phyloP scores from a whole-genome alignment of 64 coral and sea anemone genomes.

The Porites australiensis region DNA sequence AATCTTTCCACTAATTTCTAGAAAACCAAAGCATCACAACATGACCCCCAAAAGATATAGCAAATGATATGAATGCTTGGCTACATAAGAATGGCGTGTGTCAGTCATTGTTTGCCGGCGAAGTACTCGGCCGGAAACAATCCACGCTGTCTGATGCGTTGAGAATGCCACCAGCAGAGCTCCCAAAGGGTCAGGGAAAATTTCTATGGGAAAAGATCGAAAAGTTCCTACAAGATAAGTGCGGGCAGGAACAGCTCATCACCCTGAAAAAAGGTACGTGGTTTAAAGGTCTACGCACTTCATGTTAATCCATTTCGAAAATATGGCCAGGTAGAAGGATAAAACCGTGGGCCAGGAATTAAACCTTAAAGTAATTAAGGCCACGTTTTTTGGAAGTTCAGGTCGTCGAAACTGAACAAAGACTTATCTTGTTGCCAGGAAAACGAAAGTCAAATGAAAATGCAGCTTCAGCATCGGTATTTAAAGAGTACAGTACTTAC shows the following conservation, averaged over 20 bases:
- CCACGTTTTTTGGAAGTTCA: background rate
- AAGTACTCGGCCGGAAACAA: too few relatives aligned
- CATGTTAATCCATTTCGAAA: background rate
- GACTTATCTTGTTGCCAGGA: slow-evolving; percentile 24
- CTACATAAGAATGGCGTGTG: too few relatives aligned
- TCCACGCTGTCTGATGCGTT: too few relatives aligned
- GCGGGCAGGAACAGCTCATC: background rate
- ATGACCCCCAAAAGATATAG: too few relatives aligned
- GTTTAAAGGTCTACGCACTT: background rate
- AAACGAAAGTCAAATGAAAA: slow-evolving; percentile 25
- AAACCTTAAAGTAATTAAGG: background rate
- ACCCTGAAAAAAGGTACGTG: background rate
- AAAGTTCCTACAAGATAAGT: too few relatives aligned
- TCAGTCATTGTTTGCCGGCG: too few relatives aligned
- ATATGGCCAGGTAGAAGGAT: slow-evolving; percentile 8
- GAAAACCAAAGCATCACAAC: too few relatives aligned
- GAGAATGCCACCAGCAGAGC: too few relatives aligned
- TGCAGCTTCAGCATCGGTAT: slow-evolving; percentile 2
- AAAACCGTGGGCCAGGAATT: background rate
- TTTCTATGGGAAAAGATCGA: too few relatives aligned
- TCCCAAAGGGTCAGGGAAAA: too few relatives aligned
- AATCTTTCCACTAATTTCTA: too few relatives aligned
- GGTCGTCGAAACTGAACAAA: slow-evolving; percentile 3
- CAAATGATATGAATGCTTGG: too few relatives aligned
- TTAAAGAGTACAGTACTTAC: background rate